Percentiles rank a stretch among this genome's conserved stretches.
phyloP scores from a whole-genome alignment of 2,113 vertebrate species.

The Burhinus oedicnemus region DNA sequence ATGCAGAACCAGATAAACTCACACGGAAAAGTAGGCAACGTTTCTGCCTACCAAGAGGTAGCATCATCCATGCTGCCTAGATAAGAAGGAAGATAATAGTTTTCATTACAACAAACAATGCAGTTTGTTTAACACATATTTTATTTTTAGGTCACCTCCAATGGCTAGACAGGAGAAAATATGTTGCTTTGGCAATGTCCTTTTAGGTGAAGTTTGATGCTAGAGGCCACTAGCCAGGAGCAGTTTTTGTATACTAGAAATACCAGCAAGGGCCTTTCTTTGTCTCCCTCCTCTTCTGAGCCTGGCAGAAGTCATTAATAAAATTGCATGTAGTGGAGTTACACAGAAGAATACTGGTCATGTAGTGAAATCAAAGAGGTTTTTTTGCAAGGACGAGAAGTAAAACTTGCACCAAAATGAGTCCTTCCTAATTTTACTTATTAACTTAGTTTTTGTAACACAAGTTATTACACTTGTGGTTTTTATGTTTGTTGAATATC shows the following conservation, averaged over 20 bases:
- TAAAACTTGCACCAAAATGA: background rate
- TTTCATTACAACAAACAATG: background rate
- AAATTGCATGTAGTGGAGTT: background rate
- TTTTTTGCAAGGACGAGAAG: background rate
- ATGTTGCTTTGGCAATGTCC: background rate
- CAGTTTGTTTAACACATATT: background rate
- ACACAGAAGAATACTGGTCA: background rate
- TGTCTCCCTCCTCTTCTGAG: background rate
- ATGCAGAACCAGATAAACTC: background rate
- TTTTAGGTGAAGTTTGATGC: background rate
- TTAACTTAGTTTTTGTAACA: background rate
- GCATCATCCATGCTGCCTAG: background rate
- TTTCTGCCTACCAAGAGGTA: background rate
- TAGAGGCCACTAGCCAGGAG: background rate
- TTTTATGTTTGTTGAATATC: background rate
- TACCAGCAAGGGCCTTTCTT: background rate
- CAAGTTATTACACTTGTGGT: background rate
- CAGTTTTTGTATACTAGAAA: background rate
- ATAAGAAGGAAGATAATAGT: background rate
- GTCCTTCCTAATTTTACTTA: background rate
- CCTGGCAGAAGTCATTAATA: background rate
- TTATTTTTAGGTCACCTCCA: background rate
- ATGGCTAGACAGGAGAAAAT: background rate
- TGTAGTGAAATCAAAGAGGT: background rate
- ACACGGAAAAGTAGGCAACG: background rate